A percentile compares a stretch with the other conserved stretches of the same genome.
Evolutionary conservation across 2,113 vertebrate genomes (phyloP).

Genomic region (Hylia prasina): DNA sequence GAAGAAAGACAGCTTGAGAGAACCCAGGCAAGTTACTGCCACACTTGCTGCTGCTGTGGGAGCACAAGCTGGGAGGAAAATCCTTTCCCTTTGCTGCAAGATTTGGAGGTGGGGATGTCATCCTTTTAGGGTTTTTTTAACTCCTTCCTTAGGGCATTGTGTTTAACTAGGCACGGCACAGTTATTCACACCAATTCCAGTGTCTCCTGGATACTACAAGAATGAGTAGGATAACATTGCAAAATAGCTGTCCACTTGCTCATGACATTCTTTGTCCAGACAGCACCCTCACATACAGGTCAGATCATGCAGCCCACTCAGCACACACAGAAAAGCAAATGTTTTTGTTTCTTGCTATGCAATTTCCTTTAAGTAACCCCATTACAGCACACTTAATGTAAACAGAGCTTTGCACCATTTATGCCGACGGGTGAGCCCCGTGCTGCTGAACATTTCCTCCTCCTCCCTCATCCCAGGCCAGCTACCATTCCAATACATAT

Average conservation of each 20-base stretch:
- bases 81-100: neutral
- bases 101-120: neutral
- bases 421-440: neutral
- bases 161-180: neutral
- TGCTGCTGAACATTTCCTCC: neutral
- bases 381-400: neutral
- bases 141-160: neutral
- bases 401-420: neutral
- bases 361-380: neutral
- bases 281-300: neutral
- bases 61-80: neutral
- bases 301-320: neutral
- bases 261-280: neutral
- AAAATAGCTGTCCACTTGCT: conserved; percentile 54
- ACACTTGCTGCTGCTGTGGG: neutral
- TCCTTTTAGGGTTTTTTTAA: neutral
- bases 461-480: neutral
- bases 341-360: neutral
- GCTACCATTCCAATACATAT: neutral
- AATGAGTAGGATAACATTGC: conserved; percentile 57
- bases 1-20: fast-evolving
- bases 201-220: conserved; percentile 50
- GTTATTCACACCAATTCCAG: neutral
- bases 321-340: neutral
- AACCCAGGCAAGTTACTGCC: neutral